Conservation (phyloP, 2,888 invertebrate genomes). For the Mongoloraphidia duomilia region DNA sequence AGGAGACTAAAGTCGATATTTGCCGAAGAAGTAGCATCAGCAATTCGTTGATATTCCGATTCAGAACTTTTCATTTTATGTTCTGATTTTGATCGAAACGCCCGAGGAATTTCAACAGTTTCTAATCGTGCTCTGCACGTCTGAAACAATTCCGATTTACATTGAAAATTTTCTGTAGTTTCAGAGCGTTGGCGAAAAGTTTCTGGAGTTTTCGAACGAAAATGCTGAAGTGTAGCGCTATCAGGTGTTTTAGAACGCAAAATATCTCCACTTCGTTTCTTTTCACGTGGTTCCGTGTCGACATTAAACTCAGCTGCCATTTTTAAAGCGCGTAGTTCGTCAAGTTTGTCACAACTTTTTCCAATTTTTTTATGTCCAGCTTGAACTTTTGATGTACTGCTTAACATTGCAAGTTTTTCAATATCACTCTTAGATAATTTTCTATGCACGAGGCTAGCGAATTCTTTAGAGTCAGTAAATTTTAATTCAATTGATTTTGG, state of each 20-base stretch:
- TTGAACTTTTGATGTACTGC: slow-evolving; percentile 21
- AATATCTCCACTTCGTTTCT: too few species aligned
- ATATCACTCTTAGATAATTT: slow-evolving; percentile 28
- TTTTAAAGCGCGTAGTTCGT: slow-evolving; percentile 11
- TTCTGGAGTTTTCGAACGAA: slow-evolving; percentile 5
- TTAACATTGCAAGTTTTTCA: slow-evolving; percentile 24
- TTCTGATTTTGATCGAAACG: too few species aligned
- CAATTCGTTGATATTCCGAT: slow-evolving; percentile 40
- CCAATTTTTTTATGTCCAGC: slow-evolving; percentile 31
- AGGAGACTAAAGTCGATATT: not conserved
- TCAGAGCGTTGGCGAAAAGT: slow-evolving; percentile 1
- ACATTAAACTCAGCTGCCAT: not conserved
- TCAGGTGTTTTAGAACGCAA: too few species aligned
- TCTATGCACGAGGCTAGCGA: slow-evolving; percentile 4
- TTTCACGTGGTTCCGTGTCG: too few species aligned
- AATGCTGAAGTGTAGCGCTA: not conserved
- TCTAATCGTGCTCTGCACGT: too few species aligned
- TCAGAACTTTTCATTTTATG: slow-evolving; percentile 23
- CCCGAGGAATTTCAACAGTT: too few species aligned
- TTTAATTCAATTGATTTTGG: slow-evolving; percentile 3
- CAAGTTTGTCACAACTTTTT: slow-evolving; percentile 31
- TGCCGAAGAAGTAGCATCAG: slow-evolving; percentile 29
- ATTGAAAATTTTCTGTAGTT: not conserved
- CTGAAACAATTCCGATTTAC: too few species aligned
- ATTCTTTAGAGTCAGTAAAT: not conserved